Percentiles rank a stretch among this genome's conserved stretches.
Evolutionary conservation across 2,888 invertebrate genomes (phyloP).

Genomic region (Lithophane leautieri): DNA sequence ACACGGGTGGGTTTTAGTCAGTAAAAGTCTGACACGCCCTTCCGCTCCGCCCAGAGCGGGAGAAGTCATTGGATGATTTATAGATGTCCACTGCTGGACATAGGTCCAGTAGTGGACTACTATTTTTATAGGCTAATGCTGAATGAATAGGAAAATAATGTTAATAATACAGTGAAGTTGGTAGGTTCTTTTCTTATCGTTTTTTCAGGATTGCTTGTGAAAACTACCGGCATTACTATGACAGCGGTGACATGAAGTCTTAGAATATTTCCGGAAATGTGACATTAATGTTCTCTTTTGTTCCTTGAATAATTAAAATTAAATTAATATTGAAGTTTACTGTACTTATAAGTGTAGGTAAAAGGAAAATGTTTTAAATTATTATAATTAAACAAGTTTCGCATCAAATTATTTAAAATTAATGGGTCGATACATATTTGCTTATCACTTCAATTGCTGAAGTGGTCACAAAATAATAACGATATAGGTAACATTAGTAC

Average conservation of each 20-base stretch:
- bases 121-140: not conserved
- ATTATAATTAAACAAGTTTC: not conserved
- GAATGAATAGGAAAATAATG: not conserved
- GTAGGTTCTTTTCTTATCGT: not conserved
- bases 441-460: not conserved
- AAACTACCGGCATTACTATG: constrained; percentile 1
- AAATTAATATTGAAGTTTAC: not conserved
- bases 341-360: not conserved
- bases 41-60: no score
- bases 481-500: not conserved
- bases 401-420: not conserved
- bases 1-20: no score
- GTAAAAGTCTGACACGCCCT: no score
- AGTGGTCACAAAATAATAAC: not conserved
- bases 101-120: not conserved
- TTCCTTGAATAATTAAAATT: no score
- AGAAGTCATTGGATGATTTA: no score
- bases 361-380: constrained; percentile 5
- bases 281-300: not conserved
- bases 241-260: not conserved
- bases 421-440: not conserved
- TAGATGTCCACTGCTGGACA: no score
- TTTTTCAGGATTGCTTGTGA: not conserved
- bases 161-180: not conserved
- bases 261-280: not conserved